Evolutionary conservation across 2,888 invertebrate species (phyloP), one percentile per base, ranked within the genome.

Genomic region (Drosophila robusta): DNA sequence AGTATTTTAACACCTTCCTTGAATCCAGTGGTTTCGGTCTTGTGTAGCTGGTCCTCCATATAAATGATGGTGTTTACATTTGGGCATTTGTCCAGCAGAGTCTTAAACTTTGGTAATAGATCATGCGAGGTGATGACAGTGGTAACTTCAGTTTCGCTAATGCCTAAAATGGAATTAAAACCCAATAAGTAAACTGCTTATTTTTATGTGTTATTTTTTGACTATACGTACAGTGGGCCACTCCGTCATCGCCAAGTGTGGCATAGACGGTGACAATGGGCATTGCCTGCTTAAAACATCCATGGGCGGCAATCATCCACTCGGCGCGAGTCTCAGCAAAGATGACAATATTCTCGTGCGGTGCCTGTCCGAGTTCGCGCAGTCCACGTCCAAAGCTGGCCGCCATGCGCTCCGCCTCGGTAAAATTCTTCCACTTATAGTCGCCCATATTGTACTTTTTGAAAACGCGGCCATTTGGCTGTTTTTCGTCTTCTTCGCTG

Each of bases 281-380:
- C 90, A 98, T 96, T 92, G 96, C 98, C 93, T 97, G 97, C 91
- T 97, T 97, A 93, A 99, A 98, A 92, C 98, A 97, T 56, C 98
- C 98, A 90, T 99, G 97, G 1, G 98, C 98, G 0, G 98, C 96
- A 51, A 99, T 94, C 95, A 99, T 96, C 99, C 99, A 99, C 93
- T 99, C 99, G 49, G 97, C 97, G 80, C 99, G 94, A 0, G 99
- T 99, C 93, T 99, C 99, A 0, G 99, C 98, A 93, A 98, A 99
- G 90, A 99, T 95, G 58, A 97, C 98, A 78, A 99, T 94, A 92
- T 96, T 97, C 70, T 95, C 93, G 9, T 94, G 94, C 8, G 96
- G 95, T 80, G 93, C 92, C 86, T 96, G 95, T 29, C 98, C 98
- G 38, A 97, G 92, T 87, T 95, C 95, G 41, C 96, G 94, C 71